Percentiles rank a stretch among this genome's conserved stretches.
These are phyloP conservation scores for Crotalus helleri DNA, from an alignment of 2,113 vertebrate genomes.

Conservation along the genomic window DNA sequence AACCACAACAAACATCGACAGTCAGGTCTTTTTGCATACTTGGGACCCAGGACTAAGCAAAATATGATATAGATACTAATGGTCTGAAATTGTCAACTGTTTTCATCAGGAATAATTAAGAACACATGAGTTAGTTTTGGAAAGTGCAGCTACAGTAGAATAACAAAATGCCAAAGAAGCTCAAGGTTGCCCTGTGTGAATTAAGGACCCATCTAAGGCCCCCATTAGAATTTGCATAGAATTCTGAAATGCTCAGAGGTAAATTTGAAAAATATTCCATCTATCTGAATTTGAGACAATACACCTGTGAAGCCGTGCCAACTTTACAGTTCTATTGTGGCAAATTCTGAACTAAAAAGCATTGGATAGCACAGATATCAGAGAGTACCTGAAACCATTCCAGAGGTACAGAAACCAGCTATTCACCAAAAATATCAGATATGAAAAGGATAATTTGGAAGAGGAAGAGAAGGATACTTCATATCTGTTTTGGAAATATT, in stretches of 20 bases:
- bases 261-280: background rate
- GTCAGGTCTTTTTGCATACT: background rate
- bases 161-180: no score
- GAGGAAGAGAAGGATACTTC: background rate
- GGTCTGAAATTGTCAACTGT: background rate
- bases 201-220: background rate
- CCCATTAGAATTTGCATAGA: background rate
- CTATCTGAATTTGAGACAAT: background rate
- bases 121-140: background rate
- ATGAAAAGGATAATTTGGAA: background rate
- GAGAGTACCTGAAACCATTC: background rate
- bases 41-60: background rate
- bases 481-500: constrained; percentile 22
- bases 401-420: background rate
- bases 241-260: background rate
- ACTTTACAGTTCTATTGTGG: background rate
- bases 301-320: background rate
- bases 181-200: background rate
- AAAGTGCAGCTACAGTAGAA: background rate
- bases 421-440: background rate
- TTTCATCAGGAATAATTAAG: background rate
- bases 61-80: background rate
- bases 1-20: background rate
- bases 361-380: background rate
- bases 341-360: background rate